Evolutionary conservation across 2,797 vertebrate species (phyloP), one percentile per base, ranked within the genome.

Genomic region (Thripadectes ignobilis): DNA sequence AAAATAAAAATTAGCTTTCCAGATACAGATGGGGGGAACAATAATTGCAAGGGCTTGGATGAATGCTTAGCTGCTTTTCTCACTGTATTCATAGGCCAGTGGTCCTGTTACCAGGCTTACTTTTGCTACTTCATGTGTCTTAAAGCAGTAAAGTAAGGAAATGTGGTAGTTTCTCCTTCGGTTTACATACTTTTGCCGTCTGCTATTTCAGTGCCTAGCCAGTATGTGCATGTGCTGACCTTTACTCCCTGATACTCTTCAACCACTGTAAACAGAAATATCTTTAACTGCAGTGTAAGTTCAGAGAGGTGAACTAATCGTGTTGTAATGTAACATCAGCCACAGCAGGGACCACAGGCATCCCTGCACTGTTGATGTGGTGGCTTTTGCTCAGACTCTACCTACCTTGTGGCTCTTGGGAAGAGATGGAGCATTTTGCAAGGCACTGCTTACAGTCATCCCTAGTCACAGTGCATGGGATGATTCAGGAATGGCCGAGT

Each of bases 391-490:
- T 85, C n/a, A 69, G 67, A 19, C n/a, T 49, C 11, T 45, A 0
- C 43, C 24, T 48, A 4, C 41, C 12, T 9, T 52, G 17, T 7
- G 6, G 9, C 46, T 57, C 36, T 51, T 2, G 1, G 27, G 43
- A 74, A 26, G n/a, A 27, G 10, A 20, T 39, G 68, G 29, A 43
- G 17, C 36, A 18, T 73, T 79, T 81, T 73, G 46, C 34, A 62
- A 75, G 58, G 24, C 13, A 17, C 8, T 69, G 16, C 26, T 90
- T 68, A 10, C 13, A 43, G 39, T 26, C 45, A 27, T 12, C 49
- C 71, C 22, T 51, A 27, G n/a, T 76, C 15, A 16, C 55, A 71
- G 0, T 14, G 17, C 1, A 1, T 4, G 14, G 30, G 8, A 2
- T 34, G 30, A 12, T 49, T 46, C 0, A 0, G 63, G 51, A 69